Base-by-base conservation (phyloP, 2,797 vertebrate genomes). In the Melanotaenia trifasciata region DNA sequence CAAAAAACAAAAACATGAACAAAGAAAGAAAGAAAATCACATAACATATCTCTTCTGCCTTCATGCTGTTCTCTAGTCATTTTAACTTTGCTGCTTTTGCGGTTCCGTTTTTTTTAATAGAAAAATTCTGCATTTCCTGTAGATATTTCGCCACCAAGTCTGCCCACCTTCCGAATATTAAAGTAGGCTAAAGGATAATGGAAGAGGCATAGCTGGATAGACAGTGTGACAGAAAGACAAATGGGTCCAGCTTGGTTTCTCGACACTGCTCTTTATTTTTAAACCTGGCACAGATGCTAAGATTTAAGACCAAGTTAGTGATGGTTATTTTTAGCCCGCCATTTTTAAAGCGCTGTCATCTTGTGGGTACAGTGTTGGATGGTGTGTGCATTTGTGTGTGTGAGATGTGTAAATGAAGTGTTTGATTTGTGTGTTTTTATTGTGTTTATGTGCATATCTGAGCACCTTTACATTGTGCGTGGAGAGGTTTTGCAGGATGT, bases 261-360 rank as follows among this genome's bases (percentile, higher is more conserved):
- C 84, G 84, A 94, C 90, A 88, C 86, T 91, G 90, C 87, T 92
- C 93, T 93, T 91, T 96, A 95, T 96, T 95, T 96, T 96, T 95
- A 94, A 89, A 91, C 82, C 86, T 92, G 91, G 94, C 90, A 90
- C 93, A 95, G 92, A 92, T 93, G 92, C 85, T 93, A 92, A 95
- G 93, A 95, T 95, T 94, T 95, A 95, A 94, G 94, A 95, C 92
- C 94, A 94, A 95, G 92, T 92, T 94, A 94, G 94, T 91, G 91
- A 87, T 58, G 62, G 91, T 87, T 98, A 96, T 97, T 96, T 96
- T 96, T 96, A 96, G 95, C 88, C 79, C 81, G 72, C 79, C 89
- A 74, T 93, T 95, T 95, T 94, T 91, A 94, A 95, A 87, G 76
- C 13, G 72, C 87, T 92, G 92, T 92, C 92, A 93, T 92, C 87